A percentile compares a stretch with the other conserved stretches of the same genome.
Conservation (phyloP, 2,888 invertebrate species). For the Eledona agricola region DNA sequence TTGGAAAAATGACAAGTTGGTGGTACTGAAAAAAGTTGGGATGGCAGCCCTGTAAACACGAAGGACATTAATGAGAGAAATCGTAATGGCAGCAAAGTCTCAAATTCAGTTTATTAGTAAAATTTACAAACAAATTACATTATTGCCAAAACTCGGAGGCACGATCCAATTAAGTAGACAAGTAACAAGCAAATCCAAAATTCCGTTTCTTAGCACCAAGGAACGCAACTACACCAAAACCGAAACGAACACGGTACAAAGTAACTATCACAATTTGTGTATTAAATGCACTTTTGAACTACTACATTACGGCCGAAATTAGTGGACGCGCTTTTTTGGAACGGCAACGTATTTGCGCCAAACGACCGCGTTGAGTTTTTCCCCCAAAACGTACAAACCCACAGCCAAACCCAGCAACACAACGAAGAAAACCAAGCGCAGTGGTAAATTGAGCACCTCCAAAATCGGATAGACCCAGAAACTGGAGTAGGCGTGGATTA, state of each 20-base stretch:
- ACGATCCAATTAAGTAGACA: too few relatives aligned
- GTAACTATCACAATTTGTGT: slow-evolving; percentile 20
- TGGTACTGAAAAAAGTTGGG: too few relatives aligned
- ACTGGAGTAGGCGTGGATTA: slow-evolving; percentile 77
- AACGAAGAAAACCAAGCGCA: slow-evolving; percentile 78
- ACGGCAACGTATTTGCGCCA: slow-evolving; percentile 67
- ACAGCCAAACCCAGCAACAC: slow-evolving; percentile 70
- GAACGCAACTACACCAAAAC: slow-evolving; percentile 3
- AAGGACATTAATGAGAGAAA: too few relatives aligned
- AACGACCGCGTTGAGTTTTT: slow-evolving; percentile 73
- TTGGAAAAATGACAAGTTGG: too few relatives aligned
- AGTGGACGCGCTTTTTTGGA: slow-evolving; percentile 6
- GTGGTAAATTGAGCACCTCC: slow-evolving; percentile 76
- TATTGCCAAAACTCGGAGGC: too few relatives aligned
- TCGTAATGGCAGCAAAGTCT: too few relatives aligned
- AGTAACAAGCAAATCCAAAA: too few relatives aligned
- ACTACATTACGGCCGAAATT: slow-evolving; percentile 17
- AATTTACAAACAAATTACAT: too few relatives aligned
- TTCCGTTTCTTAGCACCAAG: neutral
- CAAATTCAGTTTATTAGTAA: too few relatives aligned
- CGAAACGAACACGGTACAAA: too few relatives aligned
- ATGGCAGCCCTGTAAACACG: too few relatives aligned
- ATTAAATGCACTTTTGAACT: slow-evolving; percentile 23
- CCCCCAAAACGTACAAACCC: slow-evolving; percentile 76
- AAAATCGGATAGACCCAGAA: slow-evolving; percentile 94